Conservation (phyloP, 2,113 vertebrate genomes). For the Gymnogyps californianus region DNA sequence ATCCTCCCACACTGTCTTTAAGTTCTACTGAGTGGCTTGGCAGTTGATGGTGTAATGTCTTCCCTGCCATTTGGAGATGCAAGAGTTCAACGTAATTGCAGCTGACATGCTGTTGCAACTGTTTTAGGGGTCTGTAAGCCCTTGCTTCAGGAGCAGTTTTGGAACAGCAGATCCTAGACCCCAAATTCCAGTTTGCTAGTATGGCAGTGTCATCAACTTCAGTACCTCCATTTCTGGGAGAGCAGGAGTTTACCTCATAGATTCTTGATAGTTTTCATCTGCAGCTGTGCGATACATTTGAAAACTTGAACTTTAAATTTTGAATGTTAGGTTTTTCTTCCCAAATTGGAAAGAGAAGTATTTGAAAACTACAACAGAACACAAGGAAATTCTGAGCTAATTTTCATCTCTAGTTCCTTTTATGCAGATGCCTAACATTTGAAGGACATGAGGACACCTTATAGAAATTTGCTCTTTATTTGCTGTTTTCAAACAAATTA, state of each 20-base stretch:
- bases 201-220: not conserved
- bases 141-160: not conserved
- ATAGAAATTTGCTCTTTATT: not conserved
- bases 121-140: not conserved
- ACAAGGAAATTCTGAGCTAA: not conserved
- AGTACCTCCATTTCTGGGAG: not conserved
- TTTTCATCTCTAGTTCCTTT: not conserved
- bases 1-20: not conserved
- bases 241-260: not conserved
- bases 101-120: not conserved
- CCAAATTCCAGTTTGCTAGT: not conserved
- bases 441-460: not conserved
- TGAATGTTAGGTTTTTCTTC: not conserved
- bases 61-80: not conserved
- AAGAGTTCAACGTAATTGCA: not conserved
- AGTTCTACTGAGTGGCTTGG: not conserved
- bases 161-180: not conserved
- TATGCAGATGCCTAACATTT: not conserved
- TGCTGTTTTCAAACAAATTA: not conserved
- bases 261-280: not conserved
- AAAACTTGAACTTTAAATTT: not conserved
- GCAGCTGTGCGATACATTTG: not conserved
- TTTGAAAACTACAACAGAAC: not conserved
- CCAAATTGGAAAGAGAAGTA: not conserved
- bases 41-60: not conserved